Percentiles rank a stretch among this genome's conserved stretches.
phyloP scores from a whole-genome alignment of 2,888 invertebrate genomes.

The Mactromeris polynyma region DNA sequence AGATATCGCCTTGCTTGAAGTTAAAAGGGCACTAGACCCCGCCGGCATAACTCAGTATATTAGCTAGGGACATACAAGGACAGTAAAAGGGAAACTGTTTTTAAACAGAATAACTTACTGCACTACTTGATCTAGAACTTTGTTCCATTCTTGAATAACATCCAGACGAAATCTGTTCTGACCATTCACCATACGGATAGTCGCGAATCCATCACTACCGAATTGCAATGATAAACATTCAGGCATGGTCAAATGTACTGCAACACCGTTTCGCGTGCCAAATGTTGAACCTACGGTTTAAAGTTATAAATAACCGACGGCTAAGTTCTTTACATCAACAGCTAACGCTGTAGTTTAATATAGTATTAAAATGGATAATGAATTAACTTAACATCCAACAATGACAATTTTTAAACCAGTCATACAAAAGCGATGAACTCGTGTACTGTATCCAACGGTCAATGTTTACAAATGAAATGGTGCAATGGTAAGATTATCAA shows the following conservation, averaged over 20 bases:
- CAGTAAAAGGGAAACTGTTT: no score
- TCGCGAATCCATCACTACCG: conserved; percentile 52
- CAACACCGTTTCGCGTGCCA: conserved; percentile 27
- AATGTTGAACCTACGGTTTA: conserved; percentile 14
- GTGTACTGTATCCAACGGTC: background rate
- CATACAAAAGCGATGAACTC: no score
- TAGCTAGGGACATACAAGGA: no score
- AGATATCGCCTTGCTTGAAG: no score
- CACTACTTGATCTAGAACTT: conserved; percentile 45
- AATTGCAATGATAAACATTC: conserved; percentile 19
- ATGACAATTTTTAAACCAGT: no score
- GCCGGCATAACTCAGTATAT: no score
- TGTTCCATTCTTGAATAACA: conserved; percentile 49
- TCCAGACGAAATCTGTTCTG: conserved; percentile 51
- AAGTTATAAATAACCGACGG: background rate
- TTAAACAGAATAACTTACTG: conserved; percentile 27
- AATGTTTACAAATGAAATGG: background rate
- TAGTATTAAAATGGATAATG: no score
- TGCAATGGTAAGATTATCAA: background rate
- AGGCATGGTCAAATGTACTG: conserved; percentile 2
- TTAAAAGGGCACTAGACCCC: no score
- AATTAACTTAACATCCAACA: no score
- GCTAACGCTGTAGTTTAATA: background rate
- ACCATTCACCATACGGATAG: conserved; percentile 57
- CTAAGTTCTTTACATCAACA: background rate